These are phyloP conservation scores for Nomada goodeniana DNA, from an alignment of 2,888 invertebrate genomes.

Conservation along the genomic window DNA sequence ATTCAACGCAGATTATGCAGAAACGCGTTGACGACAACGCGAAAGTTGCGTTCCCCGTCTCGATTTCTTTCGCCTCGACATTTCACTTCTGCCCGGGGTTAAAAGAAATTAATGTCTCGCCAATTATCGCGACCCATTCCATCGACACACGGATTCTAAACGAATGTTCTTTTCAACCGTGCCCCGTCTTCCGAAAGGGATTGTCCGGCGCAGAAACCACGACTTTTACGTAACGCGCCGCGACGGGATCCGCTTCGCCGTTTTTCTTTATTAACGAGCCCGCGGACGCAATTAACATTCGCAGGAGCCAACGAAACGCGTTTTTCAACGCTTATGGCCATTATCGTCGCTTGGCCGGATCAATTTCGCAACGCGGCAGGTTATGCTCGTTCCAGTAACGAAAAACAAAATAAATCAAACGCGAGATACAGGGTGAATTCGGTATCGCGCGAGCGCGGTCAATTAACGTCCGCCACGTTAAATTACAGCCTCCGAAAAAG, in stretches of 20 bases:
- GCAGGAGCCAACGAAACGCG: background rate
- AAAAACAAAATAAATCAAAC: constrained; percentile 10
- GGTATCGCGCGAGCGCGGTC: constrained; percentile 20
- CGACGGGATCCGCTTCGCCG: background rate
- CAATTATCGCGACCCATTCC: background rate
- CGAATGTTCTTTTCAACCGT: constrained; percentile 36
- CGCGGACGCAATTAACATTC: constrained; percentile 9
- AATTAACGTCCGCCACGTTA: constrained; percentile 31
- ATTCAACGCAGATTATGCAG: too few relatives aligned
- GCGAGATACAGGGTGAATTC: constrained; percentile 12
- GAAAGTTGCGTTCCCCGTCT: too few relatives aligned
- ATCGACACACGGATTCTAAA: background rate
- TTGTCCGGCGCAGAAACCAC: constrained; percentile 1
- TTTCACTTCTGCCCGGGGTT: too few relatives aligned
- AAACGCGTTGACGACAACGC: too few relatives aligned
- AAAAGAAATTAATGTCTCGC: background rate
- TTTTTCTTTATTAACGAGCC: constrained; percentile 19
- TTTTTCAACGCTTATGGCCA: constrained; percentile 28
- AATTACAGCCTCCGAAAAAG: constrained; percentile 38
- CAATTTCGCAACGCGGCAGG: constrained; percentile 18
- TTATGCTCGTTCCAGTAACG: constrained; percentile 7
- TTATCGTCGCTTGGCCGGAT: constrained; percentile 12
- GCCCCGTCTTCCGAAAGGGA: constrained; percentile 11
- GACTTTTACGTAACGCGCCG: constrained; percentile 14
- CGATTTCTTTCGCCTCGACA: too few relatives aligned